Conservation (phyloP, 2,888 invertebrate genomes). For the Helleia helle region DNA sequence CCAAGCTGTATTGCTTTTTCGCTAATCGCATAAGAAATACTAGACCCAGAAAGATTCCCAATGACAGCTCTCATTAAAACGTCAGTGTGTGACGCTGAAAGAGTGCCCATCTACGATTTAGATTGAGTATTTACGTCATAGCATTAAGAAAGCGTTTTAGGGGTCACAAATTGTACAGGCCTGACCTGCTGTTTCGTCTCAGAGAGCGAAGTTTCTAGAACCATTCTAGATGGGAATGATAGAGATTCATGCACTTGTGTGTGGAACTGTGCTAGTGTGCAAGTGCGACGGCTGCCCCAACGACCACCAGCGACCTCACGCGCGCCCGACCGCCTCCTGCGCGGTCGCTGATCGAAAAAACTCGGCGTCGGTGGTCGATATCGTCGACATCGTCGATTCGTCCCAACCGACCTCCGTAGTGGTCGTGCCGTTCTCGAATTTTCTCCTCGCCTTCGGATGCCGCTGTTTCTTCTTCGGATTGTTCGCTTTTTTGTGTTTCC, state of each 20-base stretch:
- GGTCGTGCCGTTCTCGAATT: constrained; percentile 60
- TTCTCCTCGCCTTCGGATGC: constrained; percentile 72
- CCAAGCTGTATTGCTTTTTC: no score
- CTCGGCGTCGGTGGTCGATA: constrained; percentile 69
- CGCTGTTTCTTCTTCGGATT: constrained; percentile 65
- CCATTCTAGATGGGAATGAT: constrained; percentile 27
- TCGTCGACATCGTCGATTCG: constrained; percentile 66
- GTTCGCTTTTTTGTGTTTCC: constrained; percentile 67
- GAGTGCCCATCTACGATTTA: constrained; percentile 6
- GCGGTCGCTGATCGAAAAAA: constrained; percentile 74
- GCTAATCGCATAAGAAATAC: no score
- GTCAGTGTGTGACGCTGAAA: background rate
- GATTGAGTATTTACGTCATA: constrained; percentile 10
- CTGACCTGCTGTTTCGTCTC: no score
- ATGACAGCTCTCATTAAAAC: no score
- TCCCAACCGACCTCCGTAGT: constrained; percentile 65
- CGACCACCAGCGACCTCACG: constrained; percentile 61
- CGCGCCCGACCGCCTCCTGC: constrained; percentile 70
- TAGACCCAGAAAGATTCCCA: no score
- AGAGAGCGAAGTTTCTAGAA: constrained; percentile 39
- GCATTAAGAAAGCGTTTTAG: background rate
- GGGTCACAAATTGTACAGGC: background rate
- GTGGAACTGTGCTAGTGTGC: constrained; percentile 69
- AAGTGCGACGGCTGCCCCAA: constrained; percentile 68
- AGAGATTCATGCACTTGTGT: constrained; percentile 52